Conservation (phyloP, 1,140 invertebrate species). For the Drosophila serrata region DNA sequence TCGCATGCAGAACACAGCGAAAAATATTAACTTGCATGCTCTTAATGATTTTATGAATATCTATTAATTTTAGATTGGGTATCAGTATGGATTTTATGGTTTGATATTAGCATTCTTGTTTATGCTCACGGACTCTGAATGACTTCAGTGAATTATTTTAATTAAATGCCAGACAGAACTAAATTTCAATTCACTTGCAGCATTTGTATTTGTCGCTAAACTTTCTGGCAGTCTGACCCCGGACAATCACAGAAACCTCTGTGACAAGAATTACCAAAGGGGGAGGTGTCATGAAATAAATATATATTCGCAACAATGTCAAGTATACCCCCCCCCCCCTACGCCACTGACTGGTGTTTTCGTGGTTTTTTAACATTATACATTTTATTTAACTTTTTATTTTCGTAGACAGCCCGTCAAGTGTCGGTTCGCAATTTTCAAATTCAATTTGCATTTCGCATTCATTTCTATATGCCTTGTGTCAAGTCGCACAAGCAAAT, state of each 20-base stretch:
- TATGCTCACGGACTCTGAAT: constrained; percentile 14
- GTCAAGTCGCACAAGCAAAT: constrained; percentile 53
- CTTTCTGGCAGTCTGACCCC: constrained; percentile 7
- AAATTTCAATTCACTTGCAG: constrained; percentile 49
- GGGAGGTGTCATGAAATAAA: background rate
- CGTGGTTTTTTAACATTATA: constrained; percentile 22
- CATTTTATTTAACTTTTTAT: constrained; percentile 29
- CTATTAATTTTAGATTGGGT: background rate
- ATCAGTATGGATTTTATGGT: background rate
- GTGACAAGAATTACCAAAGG: background rate
- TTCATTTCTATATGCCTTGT: constrained; percentile 51
- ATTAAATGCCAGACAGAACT: constrained; percentile 65
- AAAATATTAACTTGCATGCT: background rate
- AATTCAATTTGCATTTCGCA: constrained; percentile 73
- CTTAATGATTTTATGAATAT: background rate
- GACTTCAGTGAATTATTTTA: constrained; percentile 67
- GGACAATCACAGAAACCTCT: constrained; percentile 2
- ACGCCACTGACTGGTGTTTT: constrained; percentile 1
- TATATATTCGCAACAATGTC: background rate
- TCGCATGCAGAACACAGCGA: constrained; percentile 17
- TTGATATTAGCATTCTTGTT: background rate
- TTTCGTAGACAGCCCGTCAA: constrained; percentile 71
- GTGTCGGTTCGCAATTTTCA: constrained; percentile 60
- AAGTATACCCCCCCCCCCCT: background rate
- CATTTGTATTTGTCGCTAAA: constrained; percentile 15